Evolutionary conservation across 2,888 invertebrate species (phyloP).

Genomic region (Caenorhabditis afra): DNA sequence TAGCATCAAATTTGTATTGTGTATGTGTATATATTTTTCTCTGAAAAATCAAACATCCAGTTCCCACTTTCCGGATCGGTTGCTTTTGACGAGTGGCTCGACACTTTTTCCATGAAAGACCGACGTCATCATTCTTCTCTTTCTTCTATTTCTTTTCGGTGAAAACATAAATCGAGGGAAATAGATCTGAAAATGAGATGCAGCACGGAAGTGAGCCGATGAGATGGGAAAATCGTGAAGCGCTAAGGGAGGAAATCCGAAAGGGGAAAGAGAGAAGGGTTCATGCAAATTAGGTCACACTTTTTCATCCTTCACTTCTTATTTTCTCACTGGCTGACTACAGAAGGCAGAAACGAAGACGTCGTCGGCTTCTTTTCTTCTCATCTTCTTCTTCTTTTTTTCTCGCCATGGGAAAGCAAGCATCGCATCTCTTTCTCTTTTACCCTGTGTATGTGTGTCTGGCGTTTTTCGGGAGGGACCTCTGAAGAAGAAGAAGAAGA

Average conservation of each 20-base stretch:
- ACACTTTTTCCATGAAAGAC: background rate
- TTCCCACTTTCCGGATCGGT: conserved; percentile 32
- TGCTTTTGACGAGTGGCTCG: conserved; percentile 4
- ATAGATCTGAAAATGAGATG: conserved; percentile 26
- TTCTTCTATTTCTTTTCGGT: conserved; percentile 8
- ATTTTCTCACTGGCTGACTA: conserved; percentile 4
- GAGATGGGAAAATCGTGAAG: background rate
- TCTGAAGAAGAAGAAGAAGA: conserved; percentile 24
- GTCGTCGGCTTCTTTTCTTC: background rate
- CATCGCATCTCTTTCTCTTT: conserved; percentile 30
- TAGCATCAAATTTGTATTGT: conserved; percentile 8
- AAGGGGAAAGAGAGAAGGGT: background rate
- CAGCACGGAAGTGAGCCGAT: conserved; percentile 7
- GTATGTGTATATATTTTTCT: conserved; percentile 8
- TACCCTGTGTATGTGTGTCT: conserved; percentile 5
- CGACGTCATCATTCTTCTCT: conserved; percentile 13
- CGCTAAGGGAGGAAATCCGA: too few species aligned
- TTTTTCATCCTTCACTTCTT: conserved; percentile 23
- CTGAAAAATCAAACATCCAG: conserved; percentile 27
- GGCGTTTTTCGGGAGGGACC: conserved; percentile 36
- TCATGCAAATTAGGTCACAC: conserved; percentile 32
- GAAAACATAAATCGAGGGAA: background rate
- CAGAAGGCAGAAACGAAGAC: conserved; percentile 12
- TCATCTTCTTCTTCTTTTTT: conserved; percentile 24
- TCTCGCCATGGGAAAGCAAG: conserved; percentile 6